Percentiles rank a stretch among this genome's conserved stretches.
These are phyloP conservation scores for Bombylius discolor DNA, from an alignment of 2,888 invertebrate genomes.

Conservation along the genomic window DNA sequence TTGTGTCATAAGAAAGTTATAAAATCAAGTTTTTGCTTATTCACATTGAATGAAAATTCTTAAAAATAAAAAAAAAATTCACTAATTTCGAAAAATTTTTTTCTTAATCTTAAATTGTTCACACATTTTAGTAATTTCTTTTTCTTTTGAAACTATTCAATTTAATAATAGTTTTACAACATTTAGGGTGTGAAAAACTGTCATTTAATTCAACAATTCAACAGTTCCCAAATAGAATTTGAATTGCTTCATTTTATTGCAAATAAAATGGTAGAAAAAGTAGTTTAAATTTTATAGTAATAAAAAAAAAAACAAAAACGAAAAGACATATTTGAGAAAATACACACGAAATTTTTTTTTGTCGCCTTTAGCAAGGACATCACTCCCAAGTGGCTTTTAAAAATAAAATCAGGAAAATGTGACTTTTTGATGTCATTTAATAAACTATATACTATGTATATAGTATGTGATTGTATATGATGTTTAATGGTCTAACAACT, in stretches of 20 bases:
- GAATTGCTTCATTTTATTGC: slow-evolving; percentile 7
- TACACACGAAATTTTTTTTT: neutral
- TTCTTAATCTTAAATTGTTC: too few species aligned
- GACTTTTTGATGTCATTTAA: neutral
- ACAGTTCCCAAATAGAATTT: slow-evolving; percentile 2
- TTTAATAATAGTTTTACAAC: too few species aligned
- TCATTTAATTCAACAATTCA: slow-evolving; percentile 4
- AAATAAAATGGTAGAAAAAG: neutral
- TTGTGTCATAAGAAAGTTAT: too few species aligned
- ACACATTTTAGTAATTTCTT: too few species aligned
- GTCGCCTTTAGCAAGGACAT: neutral
- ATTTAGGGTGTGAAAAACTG: slow-evolving; percentile 5
- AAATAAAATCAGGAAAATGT: slow-evolving; percentile 7
- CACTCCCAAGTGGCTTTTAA: neutral
- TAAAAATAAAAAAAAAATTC: too few species aligned
- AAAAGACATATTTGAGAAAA: too few species aligned
- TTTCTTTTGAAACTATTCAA: too few species aligned
- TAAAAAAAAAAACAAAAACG: neutral
- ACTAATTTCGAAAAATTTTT: too few species aligned
- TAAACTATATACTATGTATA: neutral
- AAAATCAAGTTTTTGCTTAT: too few species aligned
- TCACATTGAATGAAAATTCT: too few species aligned
- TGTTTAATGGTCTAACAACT: too few species aligned
- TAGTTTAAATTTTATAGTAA: neutral
- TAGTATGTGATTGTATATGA: neutral